phyloP scores from a whole-genome alignment of 2,888 invertebrate species.

The Microdon myrmicae region DNA sequence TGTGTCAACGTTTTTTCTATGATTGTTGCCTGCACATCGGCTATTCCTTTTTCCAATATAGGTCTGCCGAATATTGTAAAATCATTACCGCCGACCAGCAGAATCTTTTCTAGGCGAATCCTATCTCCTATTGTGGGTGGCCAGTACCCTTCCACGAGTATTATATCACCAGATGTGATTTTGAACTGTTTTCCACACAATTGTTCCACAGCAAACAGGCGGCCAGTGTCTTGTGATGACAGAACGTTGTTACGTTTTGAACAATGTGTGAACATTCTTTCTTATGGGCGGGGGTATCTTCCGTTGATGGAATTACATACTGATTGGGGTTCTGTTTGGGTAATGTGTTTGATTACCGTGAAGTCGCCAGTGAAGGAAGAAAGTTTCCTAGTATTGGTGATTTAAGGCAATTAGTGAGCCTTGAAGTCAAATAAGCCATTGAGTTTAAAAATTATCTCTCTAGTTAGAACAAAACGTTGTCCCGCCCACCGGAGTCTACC shows the following conservation, averaged over 20 bases:
- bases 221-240: conserved; percentile 57
- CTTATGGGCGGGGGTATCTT: no score
- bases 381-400: no score
- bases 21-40: conserved; percentile 81
- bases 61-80: conserved; percentile 86
- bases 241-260: conserved; percentile 59
- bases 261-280: conserved; percentile 57
- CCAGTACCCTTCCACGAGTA: conserved; percentile 86
- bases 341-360: no score
- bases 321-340: no score
- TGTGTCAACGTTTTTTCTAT: conserved; percentile 86
- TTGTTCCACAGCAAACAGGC: conserved; percentile 81
- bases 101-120: conserved; percentile 84
- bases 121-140: conserved; percentile 83
- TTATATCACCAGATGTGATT: conserved; percentile 85
- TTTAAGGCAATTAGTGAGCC: no score
- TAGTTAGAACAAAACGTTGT: no score
- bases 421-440: no score
- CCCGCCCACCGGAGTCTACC: no score
- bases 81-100: conserved; percentile 81
- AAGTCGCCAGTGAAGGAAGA: no score
- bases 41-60: conserved; percentile 77
- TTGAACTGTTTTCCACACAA: conserved; percentile 86
- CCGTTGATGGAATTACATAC: no score
- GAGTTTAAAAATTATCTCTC: no score